Percentiles rank a stretch among this genome's conserved stretches.
Evolutionary conservation across 1,140 invertebrate genomes (phyloP).

Genomic region (Sarcophaga bullata): DNA sequence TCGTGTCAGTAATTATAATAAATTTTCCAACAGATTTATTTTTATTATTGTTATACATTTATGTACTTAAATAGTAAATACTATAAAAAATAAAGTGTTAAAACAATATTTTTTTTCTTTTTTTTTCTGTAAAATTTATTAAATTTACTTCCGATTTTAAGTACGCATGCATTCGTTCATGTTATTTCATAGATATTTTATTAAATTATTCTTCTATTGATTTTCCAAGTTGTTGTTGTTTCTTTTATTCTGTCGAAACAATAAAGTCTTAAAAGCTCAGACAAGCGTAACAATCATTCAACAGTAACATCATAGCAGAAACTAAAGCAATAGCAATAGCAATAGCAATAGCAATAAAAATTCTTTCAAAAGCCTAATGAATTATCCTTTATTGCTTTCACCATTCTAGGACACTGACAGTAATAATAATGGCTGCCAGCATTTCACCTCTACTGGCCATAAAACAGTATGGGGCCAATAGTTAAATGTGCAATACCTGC

Average conservation of each 20-base stretch:
- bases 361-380: neutral
- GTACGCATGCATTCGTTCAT: no score
- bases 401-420: neutral
- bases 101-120: no score
- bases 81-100: no score
- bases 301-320: neutral
- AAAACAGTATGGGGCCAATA: neutral
- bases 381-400: neutral
- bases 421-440: neutral
- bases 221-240: neutral
- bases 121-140: no score
- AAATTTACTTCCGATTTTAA: no score
- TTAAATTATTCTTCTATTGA: no score
- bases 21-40: no score
- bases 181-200: no score
- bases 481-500: constrained; percentile 9
- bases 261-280: constrained; percentile 10
- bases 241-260: neutral
- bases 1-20: no score
- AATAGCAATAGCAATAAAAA: neutral
- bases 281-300: constrained; percentile 4
- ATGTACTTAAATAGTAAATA: no score
- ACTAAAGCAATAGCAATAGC: neutral
- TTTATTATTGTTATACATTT: no score
- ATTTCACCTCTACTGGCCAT: constrained; percentile 8